Evolutionary conservation across 2,113 vertebrate species (phyloP).

Genomic region (Oryzias javanicus): DNA sequence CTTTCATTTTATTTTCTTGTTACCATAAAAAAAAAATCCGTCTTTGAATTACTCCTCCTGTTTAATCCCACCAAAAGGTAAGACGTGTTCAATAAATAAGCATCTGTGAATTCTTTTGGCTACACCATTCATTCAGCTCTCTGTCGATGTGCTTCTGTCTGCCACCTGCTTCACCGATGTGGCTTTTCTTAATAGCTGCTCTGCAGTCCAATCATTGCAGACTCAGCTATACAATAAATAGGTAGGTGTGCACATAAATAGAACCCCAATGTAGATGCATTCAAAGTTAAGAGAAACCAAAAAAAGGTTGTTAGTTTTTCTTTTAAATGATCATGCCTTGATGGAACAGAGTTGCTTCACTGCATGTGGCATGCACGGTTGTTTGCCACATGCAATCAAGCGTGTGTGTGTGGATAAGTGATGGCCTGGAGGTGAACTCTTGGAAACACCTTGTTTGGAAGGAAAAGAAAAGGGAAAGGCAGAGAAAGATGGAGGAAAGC

Average conservation of each 20-base stretch:
- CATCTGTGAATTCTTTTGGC: conserved; percentile 56
- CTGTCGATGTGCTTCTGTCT: conserved; percentile 25
- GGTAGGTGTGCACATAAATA: conserved; percentile 47
- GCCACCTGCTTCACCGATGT: conserved; percentile 61
- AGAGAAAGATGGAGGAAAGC: conserved; percentile 44
- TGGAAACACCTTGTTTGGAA: conserved; percentile 56
- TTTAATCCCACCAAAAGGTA: conserved; percentile 25
- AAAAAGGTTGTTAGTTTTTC: no score
- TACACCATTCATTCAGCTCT: conserved; percentile 39
- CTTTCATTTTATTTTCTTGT: neutral
- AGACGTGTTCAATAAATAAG: conserved; percentile 22
- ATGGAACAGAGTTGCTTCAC: conserved; percentile 3
- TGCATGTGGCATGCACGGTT: conserved; percentile 53
- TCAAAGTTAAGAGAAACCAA: no score
- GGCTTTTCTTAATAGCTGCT: conserved; percentile 60
- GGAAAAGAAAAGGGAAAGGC: conserved; percentile 69
- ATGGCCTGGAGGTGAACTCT: conserved; percentile 71
- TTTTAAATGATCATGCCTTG: no score
- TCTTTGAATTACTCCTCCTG: neutral
- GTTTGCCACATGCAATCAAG: conserved; percentile 63
- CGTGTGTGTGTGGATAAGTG: conserved; percentile 70
- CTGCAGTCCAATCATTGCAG: conserved; percentile 39
- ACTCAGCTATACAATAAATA: conserved; percentile 36
- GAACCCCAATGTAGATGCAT: no score
- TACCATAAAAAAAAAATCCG: neutral